phyloP scores from a whole-genome alignment of 2,113 vertebrate species.

The Gasterosteus nipponicus region DNA sequence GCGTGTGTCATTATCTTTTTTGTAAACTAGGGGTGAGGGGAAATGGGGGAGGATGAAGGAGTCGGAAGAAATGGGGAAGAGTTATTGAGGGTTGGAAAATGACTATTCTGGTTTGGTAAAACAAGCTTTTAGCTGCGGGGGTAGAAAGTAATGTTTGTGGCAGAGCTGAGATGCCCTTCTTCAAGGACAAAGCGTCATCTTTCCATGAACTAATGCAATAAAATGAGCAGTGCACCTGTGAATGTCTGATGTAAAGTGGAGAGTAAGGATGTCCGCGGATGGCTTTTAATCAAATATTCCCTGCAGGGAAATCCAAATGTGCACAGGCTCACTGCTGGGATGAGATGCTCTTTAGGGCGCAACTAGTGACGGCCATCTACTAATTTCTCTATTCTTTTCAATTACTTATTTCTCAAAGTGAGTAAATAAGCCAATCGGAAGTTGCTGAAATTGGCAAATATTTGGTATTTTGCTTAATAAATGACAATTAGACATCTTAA shows the following conservation, averaged over 20 bases:
- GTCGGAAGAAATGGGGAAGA: no score
- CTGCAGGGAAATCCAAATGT: conserved; percentile 14
- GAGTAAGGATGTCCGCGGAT: conserved; percentile 39
- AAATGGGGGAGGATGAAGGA: no score
- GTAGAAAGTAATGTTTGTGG: no score
- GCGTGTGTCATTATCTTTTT: no score
- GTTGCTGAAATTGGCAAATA: not conserved
- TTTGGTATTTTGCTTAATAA: not conserved
- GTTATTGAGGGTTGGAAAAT: no score
- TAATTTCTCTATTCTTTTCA: not conserved
- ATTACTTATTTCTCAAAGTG: not conserved
- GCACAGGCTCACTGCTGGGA: not conserved
- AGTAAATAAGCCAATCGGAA: not conserved
- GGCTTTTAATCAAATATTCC: conserved; percentile 53
- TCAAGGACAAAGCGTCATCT: conserved; percentile 46
- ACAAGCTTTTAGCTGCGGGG: no score
- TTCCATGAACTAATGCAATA: conserved; percentile 43
- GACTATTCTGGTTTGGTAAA: no score
- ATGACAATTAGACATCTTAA: not conserved
- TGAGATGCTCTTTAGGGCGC: not conserved
- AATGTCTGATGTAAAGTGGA: conserved; percentile 43
- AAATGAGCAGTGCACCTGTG: conserved; percentile 18
- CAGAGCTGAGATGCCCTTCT: not conserved
- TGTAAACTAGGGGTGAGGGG: no score
- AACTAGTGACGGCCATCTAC: not conserved